A percentile compares a stretch with the other conserved stretches of the same genome.
Evolutionary conservation across 2,797 vertebrate genomes (phyloP).

Genomic region (Thunnus albacares): DNA sequence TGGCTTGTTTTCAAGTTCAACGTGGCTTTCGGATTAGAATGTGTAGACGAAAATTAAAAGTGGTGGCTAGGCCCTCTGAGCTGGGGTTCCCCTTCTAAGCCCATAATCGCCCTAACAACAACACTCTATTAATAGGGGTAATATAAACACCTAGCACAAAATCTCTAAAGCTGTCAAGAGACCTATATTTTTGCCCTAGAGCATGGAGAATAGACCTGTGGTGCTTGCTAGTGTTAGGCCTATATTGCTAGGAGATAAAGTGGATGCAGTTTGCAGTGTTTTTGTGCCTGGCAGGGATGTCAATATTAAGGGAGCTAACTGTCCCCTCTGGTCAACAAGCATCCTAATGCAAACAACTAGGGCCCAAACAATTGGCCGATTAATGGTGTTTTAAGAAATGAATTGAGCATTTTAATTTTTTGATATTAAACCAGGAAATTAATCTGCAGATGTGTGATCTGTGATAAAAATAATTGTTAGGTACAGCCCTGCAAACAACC

Average conservation of each 20-base stretch:
- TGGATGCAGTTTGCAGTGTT: not conserved
- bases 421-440: too few relatives aligned
- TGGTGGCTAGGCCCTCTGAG: slow-evolving; percentile 65
- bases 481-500: not conserved
- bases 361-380: not conserved
- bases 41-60: slow-evolving; percentile 80
- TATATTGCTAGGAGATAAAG: not conserved
- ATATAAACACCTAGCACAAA: slow-evolving; percentile 46
- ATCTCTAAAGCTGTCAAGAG: slow-evolving; percentile 30
- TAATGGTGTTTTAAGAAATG: not conserved
- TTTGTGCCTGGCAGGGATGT: not conserved
- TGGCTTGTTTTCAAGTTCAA: slow-evolving; percentile 79
- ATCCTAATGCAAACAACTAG: not conserved
- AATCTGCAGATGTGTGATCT: too few relatives aligned
- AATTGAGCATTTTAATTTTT: too few relatives aligned
- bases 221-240: not conserved
- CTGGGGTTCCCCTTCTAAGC: slow-evolving; percentile 62
- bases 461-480: not conserved
- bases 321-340: not conserved
- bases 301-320: not conserved
- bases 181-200: slow-evolving; percentile 18
- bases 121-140: slow-evolving; percentile 54
- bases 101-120: slow-evolving; percentile 62
- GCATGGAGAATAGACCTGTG: not conserved
- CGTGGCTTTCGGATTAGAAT: slow-evolving; percentile 74